A percentile compares a stretch with the other conserved stretches of the same genome.
These are phyloP conservation scores for Sporophila hypoxantha DNA, from an alignment of 2,113 vertebrate genomes.

Conservation along the genomic window DNA sequence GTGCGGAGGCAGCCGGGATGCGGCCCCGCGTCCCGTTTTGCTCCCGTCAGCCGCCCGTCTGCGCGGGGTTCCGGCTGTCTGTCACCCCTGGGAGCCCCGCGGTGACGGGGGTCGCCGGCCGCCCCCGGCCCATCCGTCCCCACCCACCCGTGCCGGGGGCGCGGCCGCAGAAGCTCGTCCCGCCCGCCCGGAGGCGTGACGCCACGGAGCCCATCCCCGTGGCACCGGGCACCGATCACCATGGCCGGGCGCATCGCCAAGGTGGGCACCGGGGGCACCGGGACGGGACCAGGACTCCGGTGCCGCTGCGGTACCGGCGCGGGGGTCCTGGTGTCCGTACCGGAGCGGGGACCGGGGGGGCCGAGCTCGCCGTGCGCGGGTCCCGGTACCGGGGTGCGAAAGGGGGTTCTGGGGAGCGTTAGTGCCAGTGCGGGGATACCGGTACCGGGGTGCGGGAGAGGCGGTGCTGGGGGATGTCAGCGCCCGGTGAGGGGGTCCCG, in stretches of 20 bases:
- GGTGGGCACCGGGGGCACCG: neutral
- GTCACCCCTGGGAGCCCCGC: neutral
- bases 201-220: neutral
- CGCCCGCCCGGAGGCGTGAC: neutral
- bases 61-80: neutral
- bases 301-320: too few relatives aligned
- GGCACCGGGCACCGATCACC: accelerated
- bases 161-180: neutral
- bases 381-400: neutral
- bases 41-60: neutral
- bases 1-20: neutral
- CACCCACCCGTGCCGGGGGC: neutral
- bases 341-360: neutral
- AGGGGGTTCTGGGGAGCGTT: neutral
- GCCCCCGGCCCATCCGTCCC: neutral
- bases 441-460: neutral
- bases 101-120: too few relatives aligned
- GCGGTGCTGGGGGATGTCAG: too few relatives aligned
- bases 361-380: neutral
- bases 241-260: neutral
- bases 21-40: neutral
- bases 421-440: neutral
- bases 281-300: too few relatives aligned
- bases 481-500: too few relatives aligned
- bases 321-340: neutral